Conservation (phyloP, 2,113 vertebrate species). For the Lepus timidus region DNA sequence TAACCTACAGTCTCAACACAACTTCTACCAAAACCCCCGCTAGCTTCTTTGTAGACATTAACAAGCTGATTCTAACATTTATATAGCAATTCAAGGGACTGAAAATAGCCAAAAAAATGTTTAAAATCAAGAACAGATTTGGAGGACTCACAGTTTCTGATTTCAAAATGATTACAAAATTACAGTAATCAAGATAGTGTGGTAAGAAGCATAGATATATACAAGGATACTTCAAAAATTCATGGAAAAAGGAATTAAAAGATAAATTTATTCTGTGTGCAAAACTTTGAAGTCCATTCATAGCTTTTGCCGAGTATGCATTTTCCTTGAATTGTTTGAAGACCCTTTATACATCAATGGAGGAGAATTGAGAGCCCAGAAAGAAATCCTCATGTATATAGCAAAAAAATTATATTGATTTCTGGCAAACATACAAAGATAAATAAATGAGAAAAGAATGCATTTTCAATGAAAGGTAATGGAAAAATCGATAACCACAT, state of each 20-base stretch:
- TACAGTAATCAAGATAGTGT: neutral
- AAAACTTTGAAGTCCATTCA: too few relatives aligned
- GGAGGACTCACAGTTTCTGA: neutral
- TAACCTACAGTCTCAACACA: neutral
- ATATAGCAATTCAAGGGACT: neutral
- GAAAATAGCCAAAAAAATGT: neutral
- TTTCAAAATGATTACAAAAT: neutral
- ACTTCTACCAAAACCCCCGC: too few relatives aligned
- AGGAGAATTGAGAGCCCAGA: neutral
- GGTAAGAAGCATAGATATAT: neutral
- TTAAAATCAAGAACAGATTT: neutral
- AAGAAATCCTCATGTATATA: neutral
- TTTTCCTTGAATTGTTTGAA: too few relatives aligned
- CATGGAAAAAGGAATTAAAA: too few relatives aligned
- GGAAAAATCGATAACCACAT: neutral
- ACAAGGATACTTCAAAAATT: too few relatives aligned
- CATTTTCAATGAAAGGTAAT: neutral
- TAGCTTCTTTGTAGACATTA: neutral
- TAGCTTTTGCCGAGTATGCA: too few relatives aligned
- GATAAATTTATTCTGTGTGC: too few relatives aligned
- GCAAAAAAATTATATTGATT: neutral
- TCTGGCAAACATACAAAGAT: neutral
- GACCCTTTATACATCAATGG: neutral
- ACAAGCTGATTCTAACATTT: neutral
- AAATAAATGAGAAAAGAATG: neutral